Base-by-base conservation (phyloP, 2,113 vertebrate genomes). In the Numenius arquata region DNA sequence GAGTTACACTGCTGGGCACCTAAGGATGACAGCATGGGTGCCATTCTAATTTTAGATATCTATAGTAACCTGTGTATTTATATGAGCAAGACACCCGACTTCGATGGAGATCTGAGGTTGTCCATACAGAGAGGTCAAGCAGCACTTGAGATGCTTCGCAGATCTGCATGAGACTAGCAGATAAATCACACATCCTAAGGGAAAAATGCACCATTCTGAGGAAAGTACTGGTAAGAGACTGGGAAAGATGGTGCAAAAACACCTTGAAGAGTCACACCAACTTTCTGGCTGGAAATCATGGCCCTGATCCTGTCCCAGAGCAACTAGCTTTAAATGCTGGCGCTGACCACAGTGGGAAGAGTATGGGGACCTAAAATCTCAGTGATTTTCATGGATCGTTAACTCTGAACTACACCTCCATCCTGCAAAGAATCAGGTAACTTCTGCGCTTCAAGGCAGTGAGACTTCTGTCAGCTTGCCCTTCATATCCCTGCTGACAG, bases 401-500 rank as follows among this genome's bases (percentile, higher is more conserved):
- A 67, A 63, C 72, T 85, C 85, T 59, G 67, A 93, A 66, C 25
- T 86, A 59, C 29, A 4, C 56, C 52, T 83, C 63, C 32, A 68
- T 83, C 29, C 82, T 77, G n/a, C 66, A 85, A 92, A 68, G 26
- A 12, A 36, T 77, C 61, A 79, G 58, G 70, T 88, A 96, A 45
- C 26, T 91, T 67, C 77, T 55, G 29, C 47, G 11, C 62, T 85
- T 55, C 52, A 25, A 92, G 68, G 29, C 43, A 74, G 25, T 48
- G 27, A 50, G 52, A 56, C 59, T 94, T 88, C 56, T 36, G 41
- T 88, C 92, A 95, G 41, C 72, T 84, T 91, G 88, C 56, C 93
- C 91, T 96, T 97, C 82, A 76, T 30, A 85, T 34, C 32, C 47
- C 86, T 88, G 62, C 77, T 95, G 93, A 86, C 76, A 93, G 90